Base-by-base conservation (phyloP, 2,113 vertebrate genomes). In the Pionites leucogaster region DNA sequence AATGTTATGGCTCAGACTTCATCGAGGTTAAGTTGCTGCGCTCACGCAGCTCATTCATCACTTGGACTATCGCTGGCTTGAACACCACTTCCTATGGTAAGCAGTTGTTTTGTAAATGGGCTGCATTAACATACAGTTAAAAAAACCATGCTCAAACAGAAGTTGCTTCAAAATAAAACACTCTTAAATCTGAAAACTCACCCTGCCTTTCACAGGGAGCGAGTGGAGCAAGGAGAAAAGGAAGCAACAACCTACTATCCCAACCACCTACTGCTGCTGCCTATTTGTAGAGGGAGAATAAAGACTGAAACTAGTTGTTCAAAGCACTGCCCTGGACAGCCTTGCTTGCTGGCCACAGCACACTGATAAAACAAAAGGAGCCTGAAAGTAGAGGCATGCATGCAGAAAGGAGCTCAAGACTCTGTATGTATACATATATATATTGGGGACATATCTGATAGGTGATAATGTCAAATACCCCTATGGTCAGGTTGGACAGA, bases 51-150 rank as follows among this genome's bases (percentile, higher is more conserved):
- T 94, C 82, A 82, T 97, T 96, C 88, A 95, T 96, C 96, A 94
- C 62, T 60, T 5, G 72, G 90, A 71, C 83, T 78, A 86, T 71
- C 0, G 5, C 91, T 84, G 92, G 49, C 62, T 94, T 10, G 6
- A 86, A 88, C 75, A 91, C 35, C 49, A 10, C 47, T 89, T 91
- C 76, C 85, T 37, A 35, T 4, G 1, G 91, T 74, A 91, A 97
- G 88, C 93, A 95, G 95, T 95, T 95, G 94, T 44, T 97, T 62
- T 82, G 37, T 60, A 95, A 96, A 94, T 57, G 82, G 71, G 52
- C 11, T 75, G 39, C 68, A 88, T 84, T 92, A 88, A 88, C 88
- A 83, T 84, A 95, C 62, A 79, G 70, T 39, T 47, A 77, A 95
- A 94, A 80, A 62, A 52, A 1, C 52, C 65, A 52, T 7, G 23